These are phyloP conservation scores for Hystrix brachyura DNA, from an alignment of 2,113 vertebrate genomes.

Conservation along the genomic window DNA sequence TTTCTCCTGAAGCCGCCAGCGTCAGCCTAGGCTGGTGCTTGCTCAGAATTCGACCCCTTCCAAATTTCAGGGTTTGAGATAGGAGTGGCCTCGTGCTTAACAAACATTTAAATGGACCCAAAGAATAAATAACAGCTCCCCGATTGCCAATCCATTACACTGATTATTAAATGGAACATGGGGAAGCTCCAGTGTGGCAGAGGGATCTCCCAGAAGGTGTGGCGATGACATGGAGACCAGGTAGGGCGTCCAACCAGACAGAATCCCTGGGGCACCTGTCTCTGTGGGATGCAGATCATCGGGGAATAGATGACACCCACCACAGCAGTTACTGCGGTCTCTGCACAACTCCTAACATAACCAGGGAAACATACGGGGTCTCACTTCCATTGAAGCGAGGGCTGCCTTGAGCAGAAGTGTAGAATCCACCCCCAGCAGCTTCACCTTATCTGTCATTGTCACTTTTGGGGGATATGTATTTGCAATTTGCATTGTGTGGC, in stretches of 20 bases:
- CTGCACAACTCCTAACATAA: background rate
- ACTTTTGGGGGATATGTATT: background rate
- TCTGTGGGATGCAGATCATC: background rate
- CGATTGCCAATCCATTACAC: background rate
- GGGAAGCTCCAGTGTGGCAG: background rate
- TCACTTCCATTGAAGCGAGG: background rate
- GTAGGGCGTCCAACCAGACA: background rate
- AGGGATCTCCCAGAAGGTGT: background rate
- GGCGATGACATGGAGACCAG: background rate
- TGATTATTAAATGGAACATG: background rate
- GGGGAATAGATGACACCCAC: background rate
- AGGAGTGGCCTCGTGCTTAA: slow-evolving; percentile 14
- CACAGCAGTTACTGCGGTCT: background rate
- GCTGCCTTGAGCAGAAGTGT: background rate
- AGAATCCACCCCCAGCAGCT: background rate
- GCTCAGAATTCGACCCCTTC: background rate
- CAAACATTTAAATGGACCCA: slow-evolving; percentile 15
- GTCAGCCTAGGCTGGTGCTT: background rate
- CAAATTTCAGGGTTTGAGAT: background rate
- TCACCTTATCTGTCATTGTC: background rate
- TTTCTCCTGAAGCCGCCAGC: background rate
- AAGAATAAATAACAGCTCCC: background rate
- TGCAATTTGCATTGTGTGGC: background rate
- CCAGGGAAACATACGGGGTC: background rate
- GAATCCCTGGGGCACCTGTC: background rate